These are phyloP conservation scores for Erebia ligea DNA, from an alignment of 2,888 invertebrate species.

Conservation along the genomic window DNA sequence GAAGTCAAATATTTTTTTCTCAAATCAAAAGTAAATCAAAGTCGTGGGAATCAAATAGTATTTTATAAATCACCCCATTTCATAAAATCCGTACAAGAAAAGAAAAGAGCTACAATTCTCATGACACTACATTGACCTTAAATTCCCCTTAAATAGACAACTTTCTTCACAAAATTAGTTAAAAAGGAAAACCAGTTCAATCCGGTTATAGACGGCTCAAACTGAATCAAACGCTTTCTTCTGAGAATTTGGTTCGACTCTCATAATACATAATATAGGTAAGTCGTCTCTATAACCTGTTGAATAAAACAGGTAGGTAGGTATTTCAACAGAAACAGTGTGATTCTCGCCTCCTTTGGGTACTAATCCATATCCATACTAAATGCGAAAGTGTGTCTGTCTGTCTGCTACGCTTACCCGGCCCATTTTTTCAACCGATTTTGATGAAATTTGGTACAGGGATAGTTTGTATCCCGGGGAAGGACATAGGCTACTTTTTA, in stretches of 20 bases:
- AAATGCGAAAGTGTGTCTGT: too few species aligned
- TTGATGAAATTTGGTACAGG: too few species aligned
- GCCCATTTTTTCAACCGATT: too few species aligned
- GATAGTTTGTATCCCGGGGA: too few species aligned
- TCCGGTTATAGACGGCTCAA: conserved; percentile 26
- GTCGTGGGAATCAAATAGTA: too few species aligned
- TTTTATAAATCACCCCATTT: neutral
- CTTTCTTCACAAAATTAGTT: conserved; percentile 9
- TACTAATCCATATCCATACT: too few species aligned
- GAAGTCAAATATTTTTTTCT: too few species aligned
- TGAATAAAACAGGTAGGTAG: conserved; percentile 34
- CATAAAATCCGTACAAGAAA: neutral
- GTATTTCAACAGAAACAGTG: conserved; percentile 17
- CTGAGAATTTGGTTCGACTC: conserved; percentile 11
- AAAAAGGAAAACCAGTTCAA: conserved; percentile 19
- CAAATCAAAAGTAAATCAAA: too few species aligned
- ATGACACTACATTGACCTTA: conserved; percentile 33
- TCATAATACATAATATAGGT: too few species aligned
- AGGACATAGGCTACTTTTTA: too few species aligned
- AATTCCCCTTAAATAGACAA: conserved; percentile 24
- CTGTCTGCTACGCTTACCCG: too few species aligned
- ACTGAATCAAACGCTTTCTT: conserved; percentile 27
- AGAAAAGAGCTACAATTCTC: conserved; percentile 12
- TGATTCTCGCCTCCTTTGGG: too few species aligned
- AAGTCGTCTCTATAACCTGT: conserved; percentile 35